phyloP scores from a whole-genome alignment of 2,113 vertebrate species.

The Bostrychus sinensis region DNA sequence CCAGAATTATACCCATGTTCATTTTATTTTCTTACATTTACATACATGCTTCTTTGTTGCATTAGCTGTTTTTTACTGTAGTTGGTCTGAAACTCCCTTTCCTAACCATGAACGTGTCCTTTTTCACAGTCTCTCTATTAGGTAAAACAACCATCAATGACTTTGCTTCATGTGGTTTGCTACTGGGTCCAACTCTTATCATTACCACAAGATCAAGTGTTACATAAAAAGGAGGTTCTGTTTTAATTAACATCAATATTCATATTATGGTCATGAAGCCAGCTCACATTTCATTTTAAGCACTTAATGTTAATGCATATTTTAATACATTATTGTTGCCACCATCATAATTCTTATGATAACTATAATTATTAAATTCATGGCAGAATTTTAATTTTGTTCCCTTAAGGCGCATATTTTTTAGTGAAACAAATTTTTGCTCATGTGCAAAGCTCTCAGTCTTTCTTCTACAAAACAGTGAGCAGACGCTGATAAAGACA shows the following conservation, averaged over 20 bases:
- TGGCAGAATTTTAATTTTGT: slow-evolving; percentile 72
- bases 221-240: slow-evolving; percentile 69
- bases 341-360: slow-evolving; percentile 76
- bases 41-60: too few relatives aligned
- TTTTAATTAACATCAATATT: slow-evolving; percentile 82
- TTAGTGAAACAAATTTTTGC: slow-evolving; percentile 60
- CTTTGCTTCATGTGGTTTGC: slow-evolving; percentile 30
- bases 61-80: too few relatives aligned
- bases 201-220: slow-evolving; percentile 63
- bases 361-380: slow-evolving; percentile 78
- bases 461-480: slow-evolving; percentile 57
- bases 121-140: slow-evolving; percentile 40
- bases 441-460: slow-evolving; percentile 43
- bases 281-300: slow-evolving; percentile 66
- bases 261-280: slow-evolving; percentile 71
- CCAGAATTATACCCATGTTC: too few relatives aligned
- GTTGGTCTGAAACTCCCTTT: not conserved
- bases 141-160: slow-evolving; percentile 39
- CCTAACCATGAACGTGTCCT: slow-evolving; percentile 23
- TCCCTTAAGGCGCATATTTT: slow-evolving; percentile 72
- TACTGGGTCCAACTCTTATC: slow-evolving; percentile 33
- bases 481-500: slow-evolving; percentile 81
- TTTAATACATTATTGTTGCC: slow-evolving; percentile 81
- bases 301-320: slow-evolving; percentile 78
- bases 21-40: too few relatives aligned